Conservation (phyloP, 2,888 invertebrate species). For the Trichacis sp. region DNA sequence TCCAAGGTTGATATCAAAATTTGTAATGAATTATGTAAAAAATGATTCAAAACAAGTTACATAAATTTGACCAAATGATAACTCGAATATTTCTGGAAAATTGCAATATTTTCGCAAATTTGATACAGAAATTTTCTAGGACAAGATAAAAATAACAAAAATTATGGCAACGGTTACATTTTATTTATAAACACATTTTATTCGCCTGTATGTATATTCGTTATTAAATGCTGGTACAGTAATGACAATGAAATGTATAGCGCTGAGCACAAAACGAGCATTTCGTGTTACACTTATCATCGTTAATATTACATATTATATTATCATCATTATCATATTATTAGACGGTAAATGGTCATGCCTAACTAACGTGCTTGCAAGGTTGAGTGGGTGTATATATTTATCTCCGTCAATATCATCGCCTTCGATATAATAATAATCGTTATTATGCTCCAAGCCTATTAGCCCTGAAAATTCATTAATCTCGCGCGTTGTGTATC, state of each 20-base stretch:
- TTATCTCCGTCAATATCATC: conserved; percentile 22
- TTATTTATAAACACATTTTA: conserved; percentile 67
- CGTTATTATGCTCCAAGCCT: conserved; percentile 21
- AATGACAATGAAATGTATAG: conserved; percentile 68
- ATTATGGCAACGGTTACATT: conserved; percentile 43
- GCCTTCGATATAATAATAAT: not conserved
- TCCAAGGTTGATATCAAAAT: no score
- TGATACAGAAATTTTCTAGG: no score
- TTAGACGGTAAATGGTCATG: conserved; percentile 55
- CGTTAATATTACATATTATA: conserved; percentile 52
- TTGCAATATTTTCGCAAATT: no score
- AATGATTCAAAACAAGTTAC: no score
- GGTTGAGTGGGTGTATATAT: conserved; percentile 54
- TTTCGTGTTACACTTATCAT: conserved; percentile 63
- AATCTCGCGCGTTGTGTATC: conserved; percentile 48
- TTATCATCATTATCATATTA: conserved; percentile 48
- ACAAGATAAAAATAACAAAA: no score
- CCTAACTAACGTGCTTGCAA: conserved; percentile 61
- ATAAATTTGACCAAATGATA: no score
- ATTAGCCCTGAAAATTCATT: conserved; percentile 51
- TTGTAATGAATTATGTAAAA: no score
- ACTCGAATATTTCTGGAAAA: no score
- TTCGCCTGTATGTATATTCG: conserved; percentile 65
- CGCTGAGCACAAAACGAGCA: conserved; percentile 66
- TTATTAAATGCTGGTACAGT: conserved; percentile 66